Evolutionary conservation across 1,140 invertebrate species (phyloP).

Genomic region (Nymphalis io): DNA sequence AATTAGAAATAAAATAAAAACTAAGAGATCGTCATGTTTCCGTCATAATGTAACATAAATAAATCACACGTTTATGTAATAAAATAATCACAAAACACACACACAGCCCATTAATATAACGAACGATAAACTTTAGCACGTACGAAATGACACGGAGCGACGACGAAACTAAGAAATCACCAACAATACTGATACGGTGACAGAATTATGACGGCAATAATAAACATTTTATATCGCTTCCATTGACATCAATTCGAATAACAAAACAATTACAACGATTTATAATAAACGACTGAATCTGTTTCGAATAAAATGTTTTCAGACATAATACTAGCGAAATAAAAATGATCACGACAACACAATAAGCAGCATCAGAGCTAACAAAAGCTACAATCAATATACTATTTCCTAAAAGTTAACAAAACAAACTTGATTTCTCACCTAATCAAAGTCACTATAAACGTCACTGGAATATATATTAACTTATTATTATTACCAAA

Average conservation of each 20-base stretch:
- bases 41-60: not conserved
- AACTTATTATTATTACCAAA: too few species aligned
- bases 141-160: constrained; percentile 7
- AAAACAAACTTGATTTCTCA: too few species aligned
- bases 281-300: too few species aligned
- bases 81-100: not conserved
- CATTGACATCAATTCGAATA: not conserved
- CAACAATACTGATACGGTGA: constrained; percentile 10
- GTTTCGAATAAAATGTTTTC: too few species aligned
- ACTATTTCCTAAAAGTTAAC: too few species aligned
- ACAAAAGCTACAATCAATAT: too few species aligned
- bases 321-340: too few species aligned
- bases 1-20: not conserved
- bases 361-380: too few species aligned
- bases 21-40: not conserved
- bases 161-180: constrained; percentile 1
- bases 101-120: not conserved
- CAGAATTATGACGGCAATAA: constrained; percentile 8
- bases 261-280: too few species aligned
- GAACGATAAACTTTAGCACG: constrained; percentile 21
- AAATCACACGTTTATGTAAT: not conserved
- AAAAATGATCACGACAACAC: too few species aligned
- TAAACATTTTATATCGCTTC: not conserved
- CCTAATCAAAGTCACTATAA: too few species aligned
- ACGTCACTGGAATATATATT: too few species aligned